Percentiles rank a stretch among this genome's conserved stretches.
phyloP scores from a whole-genome alignment of 2,797 vertebrate genomes.

The Amblyraja radiata region DNA sequence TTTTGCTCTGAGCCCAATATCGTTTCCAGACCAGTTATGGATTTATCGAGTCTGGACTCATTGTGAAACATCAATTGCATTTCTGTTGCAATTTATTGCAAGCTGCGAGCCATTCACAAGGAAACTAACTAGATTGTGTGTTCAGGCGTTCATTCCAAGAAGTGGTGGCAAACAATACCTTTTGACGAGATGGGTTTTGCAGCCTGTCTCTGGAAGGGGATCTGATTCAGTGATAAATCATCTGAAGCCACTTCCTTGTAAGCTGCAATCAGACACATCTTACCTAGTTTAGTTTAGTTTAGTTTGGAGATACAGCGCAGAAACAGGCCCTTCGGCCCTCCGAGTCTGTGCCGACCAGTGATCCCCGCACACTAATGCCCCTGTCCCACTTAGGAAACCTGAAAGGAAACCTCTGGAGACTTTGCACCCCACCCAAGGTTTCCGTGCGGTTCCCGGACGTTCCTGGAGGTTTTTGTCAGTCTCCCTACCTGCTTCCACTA shows the following conservation, averaged over 20 bases:
- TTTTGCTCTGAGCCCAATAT: neutral
- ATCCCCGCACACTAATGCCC: too few relatives aligned
- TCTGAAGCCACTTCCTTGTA: neutral
- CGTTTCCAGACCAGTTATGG: neutral
- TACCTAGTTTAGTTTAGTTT: neutral
- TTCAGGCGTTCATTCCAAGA: constrained; percentile 8
- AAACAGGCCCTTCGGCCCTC: too few relatives aligned
- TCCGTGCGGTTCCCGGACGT: too few relatives aligned
- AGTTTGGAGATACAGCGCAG: too few relatives aligned
- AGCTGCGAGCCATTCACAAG: neutral
- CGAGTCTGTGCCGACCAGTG: too few relatives aligned
- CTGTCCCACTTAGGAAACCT: too few relatives aligned
- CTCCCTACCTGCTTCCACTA: too few relatives aligned
- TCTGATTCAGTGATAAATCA: constrained; percentile 11
- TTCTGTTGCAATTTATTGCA: neutral
- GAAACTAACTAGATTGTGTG: neutral
- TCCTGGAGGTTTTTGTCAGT: too few relatives aligned
- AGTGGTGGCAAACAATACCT: neutral
- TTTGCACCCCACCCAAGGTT: too few relatives aligned
- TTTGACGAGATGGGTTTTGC: neutral
- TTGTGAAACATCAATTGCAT: neutral
- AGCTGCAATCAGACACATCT: neutral
- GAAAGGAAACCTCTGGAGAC: too few relatives aligned
- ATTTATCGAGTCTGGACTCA: neutral
- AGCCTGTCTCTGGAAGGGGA: neutral